Evolutionary conservation across 1,140 invertebrate species (phyloP), one percentile per base, ranked within the genome.

Genomic region (Melanaphis sacchari): DNA sequence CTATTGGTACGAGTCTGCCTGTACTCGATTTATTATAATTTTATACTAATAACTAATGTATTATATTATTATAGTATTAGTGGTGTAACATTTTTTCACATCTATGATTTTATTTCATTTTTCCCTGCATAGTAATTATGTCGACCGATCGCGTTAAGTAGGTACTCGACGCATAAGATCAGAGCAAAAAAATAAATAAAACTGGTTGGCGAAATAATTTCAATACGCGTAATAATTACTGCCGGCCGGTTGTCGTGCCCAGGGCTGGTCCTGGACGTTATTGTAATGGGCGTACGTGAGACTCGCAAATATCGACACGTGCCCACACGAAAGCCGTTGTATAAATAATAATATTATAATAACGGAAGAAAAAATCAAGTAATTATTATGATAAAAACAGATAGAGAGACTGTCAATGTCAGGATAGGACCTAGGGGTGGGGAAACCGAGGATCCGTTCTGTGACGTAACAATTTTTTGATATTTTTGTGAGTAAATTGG

Each of bases 331-430:
- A n/a, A n/a, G 59, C 59, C 15, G 31, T 76, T 76, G 59, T 76
- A 76, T 76, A n/a, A 76, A 76, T 76, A 76, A 59, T 59, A 59
- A 66, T 66, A 66, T n/a, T 15, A 66, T 76, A 76, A 76, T 76
- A 76, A n/a, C n/a, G 15, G 59, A 76, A 76, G 59, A 76, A 76
- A 76, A n/a, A 76, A n/a, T n/a, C n/a, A 18, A 76, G 7, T 76
- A 76, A 76, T 76, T 76, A 76, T n/a, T 18, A n/a, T 0, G n/a
- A 36, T 15, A 18, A n/a, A 76, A 18, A n/a, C 4, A n/a, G 54
- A 52, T 21, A 52, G 21, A 52, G 52, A 52, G 52, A 24, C 52
- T 52, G 9, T 49, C 15, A 49, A 2, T 18, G 46, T 18, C 46
- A 49, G 46, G 54, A 26, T 9, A 26, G 2, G 54, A 26, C 2